These are phyloP conservation scores for Eupithecia subfuscata DNA, from an alignment of 2,888 invertebrate species.

Conservation along the genomic window DNA sequence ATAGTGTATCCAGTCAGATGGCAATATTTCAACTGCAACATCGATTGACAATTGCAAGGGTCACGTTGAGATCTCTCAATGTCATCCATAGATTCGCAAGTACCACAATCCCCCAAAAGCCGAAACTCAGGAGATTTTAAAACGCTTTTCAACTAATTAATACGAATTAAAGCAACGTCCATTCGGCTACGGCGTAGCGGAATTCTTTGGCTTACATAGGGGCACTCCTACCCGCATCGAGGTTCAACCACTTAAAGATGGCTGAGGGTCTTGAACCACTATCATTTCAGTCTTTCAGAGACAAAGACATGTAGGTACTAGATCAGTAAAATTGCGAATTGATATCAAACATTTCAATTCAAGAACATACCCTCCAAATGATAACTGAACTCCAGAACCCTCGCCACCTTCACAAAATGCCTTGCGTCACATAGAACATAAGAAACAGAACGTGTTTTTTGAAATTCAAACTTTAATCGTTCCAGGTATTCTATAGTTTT, in stretches of 20 bases:
- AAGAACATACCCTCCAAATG: background rate
- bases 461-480: background rate
- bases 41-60: background rate
- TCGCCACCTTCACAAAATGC: background rate
- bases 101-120: conserved; percentile 42
- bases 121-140: conserved; percentile 68
- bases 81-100: background rate
- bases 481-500: too few relatives aligned
- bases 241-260: background rate
- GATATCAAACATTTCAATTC: background rate
- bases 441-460: background rate
- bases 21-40: background rate
- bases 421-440: background rate
- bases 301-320: background rate
- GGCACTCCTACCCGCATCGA: conserved; percentile 45
- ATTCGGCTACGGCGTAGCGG: conserved; percentile 70
- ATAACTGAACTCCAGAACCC: background rate
- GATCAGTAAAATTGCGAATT: background rate
- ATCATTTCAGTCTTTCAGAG: conserved; percentile 4
- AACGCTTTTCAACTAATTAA: conserved; percentile 57
- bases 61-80: background rate
- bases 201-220: conserved; percentile 75
- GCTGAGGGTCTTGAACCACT: background rate
- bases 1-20: background rate
- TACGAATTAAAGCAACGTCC: conserved; percentile 79